Conservation (phyloP, 1,140 invertebrate genomes). For the Drosophila busckii region DNA sequence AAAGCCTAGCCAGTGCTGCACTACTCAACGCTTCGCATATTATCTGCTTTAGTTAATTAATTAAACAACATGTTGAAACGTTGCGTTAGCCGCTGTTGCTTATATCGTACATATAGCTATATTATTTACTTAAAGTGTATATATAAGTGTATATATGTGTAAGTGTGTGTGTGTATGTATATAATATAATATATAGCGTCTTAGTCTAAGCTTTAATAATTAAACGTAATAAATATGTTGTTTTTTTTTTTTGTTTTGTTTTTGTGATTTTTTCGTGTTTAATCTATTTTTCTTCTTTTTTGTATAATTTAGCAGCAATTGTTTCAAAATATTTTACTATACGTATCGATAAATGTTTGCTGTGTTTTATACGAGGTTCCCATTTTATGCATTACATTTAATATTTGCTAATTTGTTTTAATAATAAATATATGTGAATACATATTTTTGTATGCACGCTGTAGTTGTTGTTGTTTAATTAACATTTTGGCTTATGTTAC, state of each 20-base stretch:
- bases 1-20: conserved; percentile 60
- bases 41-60: conserved; percentile 37
- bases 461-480: conserved; percentile 30
- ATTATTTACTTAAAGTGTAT: conserved; percentile 5
- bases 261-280: conserved; percentile 20
- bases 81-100: conserved; percentile 16
- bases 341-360: conserved; percentile 43
- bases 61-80: conserved; percentile 64
- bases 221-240: conserved; percentile 35
- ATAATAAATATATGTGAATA: conserved; percentile 64
- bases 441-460: conserved; percentile 32
- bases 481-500: conserved; percentile 47
- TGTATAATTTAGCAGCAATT: conserved; percentile 34
- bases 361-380: conserved; percentile 49
- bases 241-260: conserved; percentile 6
- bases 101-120: conserved; percentile 13
- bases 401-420: conserved; percentile 73
- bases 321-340: conserved; percentile 70
- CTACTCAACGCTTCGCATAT: conserved; percentile 19
- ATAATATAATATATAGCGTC: conserved; percentile 33
- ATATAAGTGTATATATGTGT: conserved; percentile 7
- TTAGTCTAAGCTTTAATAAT: conserved; percentile 39
- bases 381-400: conserved; percentile 59
- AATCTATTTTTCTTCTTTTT: conserved; percentile 28
- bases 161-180: conserved; percentile 22